Evolutionary conservation across 2,888 invertebrate species (phyloP).

Genomic region (Nomada lathburiana): DNA sequence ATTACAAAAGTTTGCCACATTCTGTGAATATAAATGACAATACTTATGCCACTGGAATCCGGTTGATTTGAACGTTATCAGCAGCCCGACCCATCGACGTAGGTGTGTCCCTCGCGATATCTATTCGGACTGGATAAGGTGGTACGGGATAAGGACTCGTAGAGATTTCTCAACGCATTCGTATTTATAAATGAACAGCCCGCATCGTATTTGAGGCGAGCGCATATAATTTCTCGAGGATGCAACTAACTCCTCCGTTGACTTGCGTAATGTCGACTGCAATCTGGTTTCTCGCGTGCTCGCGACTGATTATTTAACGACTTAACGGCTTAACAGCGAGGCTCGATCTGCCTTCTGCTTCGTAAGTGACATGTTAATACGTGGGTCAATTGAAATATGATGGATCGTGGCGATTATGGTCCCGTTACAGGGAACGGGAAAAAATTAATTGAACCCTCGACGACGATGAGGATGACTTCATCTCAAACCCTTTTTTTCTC

Average conservation of each 20-base stretch:
- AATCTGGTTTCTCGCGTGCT: conserved; percentile 42
- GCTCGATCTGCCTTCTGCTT: conserved; percentile 22
- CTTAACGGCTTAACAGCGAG: conserved; percentile 60
- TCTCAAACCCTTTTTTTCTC: background rate
- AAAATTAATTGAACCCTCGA: conserved; percentile 7
- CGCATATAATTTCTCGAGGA: background rate
- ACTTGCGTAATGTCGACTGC: conserved; percentile 56
- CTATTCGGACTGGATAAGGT: conserved; percentile 75
- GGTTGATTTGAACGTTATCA: conserved; percentile 28
- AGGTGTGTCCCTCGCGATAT: conserved; percentile 71
- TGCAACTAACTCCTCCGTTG: conserved; percentile 12
- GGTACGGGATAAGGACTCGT: conserved; percentile 2
- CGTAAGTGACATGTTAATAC: conserved; percentile 44
- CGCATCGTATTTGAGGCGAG: background rate
- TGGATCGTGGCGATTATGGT: conserved; percentile 38
- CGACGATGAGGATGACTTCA: background rate
- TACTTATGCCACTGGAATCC: conserved; percentile 3
- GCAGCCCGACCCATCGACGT: conserved; percentile 23
- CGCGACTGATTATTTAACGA: conserved; percentile 61
- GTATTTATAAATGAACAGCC: background rate
- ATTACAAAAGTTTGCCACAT: no score
- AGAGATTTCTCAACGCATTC: conserved; percentile 16
- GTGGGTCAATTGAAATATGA: conserved; percentile 36
- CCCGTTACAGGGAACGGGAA: conserved; percentile 16
- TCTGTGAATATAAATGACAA: no score